These are phyloP conservation scores for Steinernema feltiae DNA, from an alignment of 1,140 invertebrate genomes.

Conservation along the genomic window DNA sequence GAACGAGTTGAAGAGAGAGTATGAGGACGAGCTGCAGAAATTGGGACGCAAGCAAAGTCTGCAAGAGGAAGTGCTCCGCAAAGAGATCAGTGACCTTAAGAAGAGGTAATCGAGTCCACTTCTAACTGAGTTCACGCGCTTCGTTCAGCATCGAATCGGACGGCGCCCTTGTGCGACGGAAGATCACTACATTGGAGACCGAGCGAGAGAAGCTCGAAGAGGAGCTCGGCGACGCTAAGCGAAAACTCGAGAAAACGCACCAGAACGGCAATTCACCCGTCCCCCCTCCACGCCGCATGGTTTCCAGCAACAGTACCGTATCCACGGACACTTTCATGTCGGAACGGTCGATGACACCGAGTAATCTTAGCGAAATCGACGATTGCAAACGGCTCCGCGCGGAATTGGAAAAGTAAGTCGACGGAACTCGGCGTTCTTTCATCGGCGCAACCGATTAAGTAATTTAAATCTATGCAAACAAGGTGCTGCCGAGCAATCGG, in stretches of 20 bases:
- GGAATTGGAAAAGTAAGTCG: background rate
- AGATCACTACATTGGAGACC: background rate
- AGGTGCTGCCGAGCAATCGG: background rate
- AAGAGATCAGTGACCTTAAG: background rate
- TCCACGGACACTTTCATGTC: conserved; percentile 6
- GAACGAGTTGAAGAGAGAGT: conserved; percentile 5
- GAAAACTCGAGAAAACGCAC: background rate
- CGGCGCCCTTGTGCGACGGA: background rate
- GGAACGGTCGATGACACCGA: background rate
- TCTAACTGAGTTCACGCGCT: background rate
- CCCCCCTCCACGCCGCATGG: background rate
- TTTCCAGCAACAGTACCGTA: conserved; percentile 2
- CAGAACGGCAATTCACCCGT: background rate
- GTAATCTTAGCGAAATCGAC: background rate
- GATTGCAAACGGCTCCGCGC: background rate
- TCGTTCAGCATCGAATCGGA: background rate
- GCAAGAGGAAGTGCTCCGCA: background rate
- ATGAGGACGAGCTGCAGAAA: background rate
- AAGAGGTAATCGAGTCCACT: background rate
- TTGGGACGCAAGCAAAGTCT: background rate
- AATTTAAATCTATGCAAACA: conserved; percentile 14
- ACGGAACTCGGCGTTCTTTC: background rate
- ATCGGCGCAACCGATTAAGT: conserved; percentile 7
- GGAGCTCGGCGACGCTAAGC: background rate
- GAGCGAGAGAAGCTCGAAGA: background rate